These are phyloP conservation scores for Monopterus albus DNA, from an alignment of 2,113 vertebrate species.

Conservation along the genomic window DNA sequence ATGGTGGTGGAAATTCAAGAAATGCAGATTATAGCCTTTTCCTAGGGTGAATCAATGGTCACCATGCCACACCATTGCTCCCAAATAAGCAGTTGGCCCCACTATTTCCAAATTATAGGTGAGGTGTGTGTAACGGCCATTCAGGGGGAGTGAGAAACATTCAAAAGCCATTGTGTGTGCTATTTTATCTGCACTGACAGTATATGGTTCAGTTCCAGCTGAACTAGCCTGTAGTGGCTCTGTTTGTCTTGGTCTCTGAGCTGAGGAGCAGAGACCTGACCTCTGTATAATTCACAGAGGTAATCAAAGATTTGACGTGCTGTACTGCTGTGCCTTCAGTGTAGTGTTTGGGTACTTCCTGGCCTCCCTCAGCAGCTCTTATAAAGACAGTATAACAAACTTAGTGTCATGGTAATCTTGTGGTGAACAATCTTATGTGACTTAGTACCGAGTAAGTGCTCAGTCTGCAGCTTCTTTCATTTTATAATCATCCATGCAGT, in stretches of 20 bases:
- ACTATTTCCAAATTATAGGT: conserved; percentile 63
- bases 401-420: conserved; percentile 54
- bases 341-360: conserved; percentile 19
- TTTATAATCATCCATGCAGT: conserved; percentile 37
- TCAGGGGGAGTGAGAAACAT: conserved; percentile 61
- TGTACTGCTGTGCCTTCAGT: conserved; percentile 55
- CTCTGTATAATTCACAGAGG: conserved; percentile 60
- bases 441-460: conserved; percentile 36
- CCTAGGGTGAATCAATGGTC: conserved; percentile 46
- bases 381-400: conserved; percentile 50
- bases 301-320: conserved; percentile 70
- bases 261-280: conserved; percentile 41
- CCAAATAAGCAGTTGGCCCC: conserved; percentile 67
- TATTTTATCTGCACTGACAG: conserved; percentile 66
- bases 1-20: conserved; percentile 51
- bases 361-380: conserved; percentile 28
- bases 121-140: conserved; percentile 65
- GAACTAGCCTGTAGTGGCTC: conserved; percentile 59
- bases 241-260: conserved; percentile 57
- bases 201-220: conserved; percentile 67
- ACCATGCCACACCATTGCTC: conserved; percentile 51
- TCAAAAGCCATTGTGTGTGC: conserved; percentile 67
- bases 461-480: conserved; percentile 32
- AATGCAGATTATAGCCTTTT: conserved; percentile 47
- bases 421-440: conserved; percentile 49